A percentile compares a stretch with the other conserved stretches of the same genome.
Conservation (phyloP, 2,888 invertebrate genomes). For the Tenodera sinensis region DNA sequence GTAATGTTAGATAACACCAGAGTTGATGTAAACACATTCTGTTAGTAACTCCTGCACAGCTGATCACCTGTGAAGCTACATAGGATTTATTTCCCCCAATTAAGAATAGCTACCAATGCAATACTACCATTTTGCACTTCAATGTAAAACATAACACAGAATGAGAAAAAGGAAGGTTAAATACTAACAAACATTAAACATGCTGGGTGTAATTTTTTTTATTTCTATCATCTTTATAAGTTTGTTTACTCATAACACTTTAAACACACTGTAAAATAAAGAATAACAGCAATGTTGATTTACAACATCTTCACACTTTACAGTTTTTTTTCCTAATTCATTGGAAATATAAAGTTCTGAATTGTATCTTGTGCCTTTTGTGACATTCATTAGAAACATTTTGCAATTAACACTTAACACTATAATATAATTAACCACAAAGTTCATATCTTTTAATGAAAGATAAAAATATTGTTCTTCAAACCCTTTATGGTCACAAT, state of each 20-base stretch:
- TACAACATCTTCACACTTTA: background rate
- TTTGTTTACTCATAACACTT: background rate
- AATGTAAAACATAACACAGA: too few species aligned
- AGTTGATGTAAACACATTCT: too few species aligned
- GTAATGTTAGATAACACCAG: too few species aligned
- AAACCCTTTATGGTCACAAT: background rate
- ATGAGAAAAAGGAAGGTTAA: background rate
- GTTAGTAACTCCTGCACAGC: too few species aligned
- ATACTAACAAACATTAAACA: background rate
- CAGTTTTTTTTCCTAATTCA: background rate
- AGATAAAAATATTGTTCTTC: background rate
- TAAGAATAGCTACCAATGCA: too few species aligned
- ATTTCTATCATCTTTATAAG: background rate
- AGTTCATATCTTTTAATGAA: background rate
- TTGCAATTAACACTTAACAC: background rate
- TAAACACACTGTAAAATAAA: background rate
- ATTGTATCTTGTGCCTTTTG: background rate
- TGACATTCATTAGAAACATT: background rate
- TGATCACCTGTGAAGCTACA: too few species aligned
- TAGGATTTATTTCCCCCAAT: too few species aligned
- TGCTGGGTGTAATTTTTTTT: background rate
- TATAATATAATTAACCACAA: background rate
- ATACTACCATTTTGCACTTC: too few species aligned
- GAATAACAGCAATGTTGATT: background rate
- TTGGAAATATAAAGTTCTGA: background rate